phyloP scores from a whole-genome alignment of 2,797 vertebrate genomes.

The Hydrolagus colliei region DNA sequence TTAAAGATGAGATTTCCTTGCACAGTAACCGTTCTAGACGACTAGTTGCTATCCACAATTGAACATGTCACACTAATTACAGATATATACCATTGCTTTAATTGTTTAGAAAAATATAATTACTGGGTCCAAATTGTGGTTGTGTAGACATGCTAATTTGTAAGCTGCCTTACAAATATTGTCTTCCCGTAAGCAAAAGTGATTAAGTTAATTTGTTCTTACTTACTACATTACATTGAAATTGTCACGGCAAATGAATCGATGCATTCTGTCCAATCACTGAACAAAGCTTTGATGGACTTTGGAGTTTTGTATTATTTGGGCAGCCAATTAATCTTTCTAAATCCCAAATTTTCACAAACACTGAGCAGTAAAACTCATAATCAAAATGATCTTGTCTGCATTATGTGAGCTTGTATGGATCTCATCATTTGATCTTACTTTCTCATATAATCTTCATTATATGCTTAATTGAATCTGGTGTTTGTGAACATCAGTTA shows the following conservation, averaged over 20 bases:
- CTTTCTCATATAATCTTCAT: too few relatives aligned
- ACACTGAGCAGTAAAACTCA: neutral
- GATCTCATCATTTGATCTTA: neutral
- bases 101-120: neutral
- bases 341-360: neutral
- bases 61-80: neutral
- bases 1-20: neutral
- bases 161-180: neutral
- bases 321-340: neutral
- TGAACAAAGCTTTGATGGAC: neutral
- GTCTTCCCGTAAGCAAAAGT: neutral
- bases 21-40: neutral
- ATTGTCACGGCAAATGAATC: neutral
- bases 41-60: neutral
- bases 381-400: neutral
- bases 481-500: neutral
- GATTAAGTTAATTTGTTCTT: conserved; percentile 16
- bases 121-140: conserved; percentile 2
- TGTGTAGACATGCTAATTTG: neutral
- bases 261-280: neutral
- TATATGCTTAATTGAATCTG: neutral
- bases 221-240: neutral
- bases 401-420: neutral
- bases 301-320: neutral
- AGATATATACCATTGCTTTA: neutral